Base-by-base conservation (phyloP, 2,888 invertebrate species). In the Cantharis nigra region DNA sequence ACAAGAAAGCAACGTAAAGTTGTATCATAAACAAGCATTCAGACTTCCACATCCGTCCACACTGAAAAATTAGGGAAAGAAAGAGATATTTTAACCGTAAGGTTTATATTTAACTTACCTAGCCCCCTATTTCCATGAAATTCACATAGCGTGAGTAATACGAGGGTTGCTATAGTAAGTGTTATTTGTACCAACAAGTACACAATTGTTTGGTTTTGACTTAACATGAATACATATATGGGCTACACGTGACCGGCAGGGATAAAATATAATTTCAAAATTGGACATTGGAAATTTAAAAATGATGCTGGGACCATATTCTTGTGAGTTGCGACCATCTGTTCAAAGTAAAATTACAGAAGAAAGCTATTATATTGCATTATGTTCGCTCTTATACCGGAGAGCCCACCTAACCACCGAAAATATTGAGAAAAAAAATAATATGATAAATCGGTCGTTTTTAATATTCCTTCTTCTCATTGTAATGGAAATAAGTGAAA, bases 101-200 rank as follows among this genome's bases (percentile, higher is more conserved):
- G 23, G 62, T 62, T 62, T 9, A 2, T 71, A n/a, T 14, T 28
- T 14, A 70, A 28, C 33, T 14, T 28, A 16, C 70, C 14, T 14
- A 64, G 67, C 70, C 75, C 74, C 78, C 74, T 69, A 30, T 63
- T 77, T 78, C 72, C 69, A 64, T 67, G 72, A 75, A 73, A 30
- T 63, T 69, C 33, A 16, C 64, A 65, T 75, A 73, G 69, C 78
- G 72, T 49, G 49, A 78, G 76, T 69, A 76, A 72, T 69, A 71
- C 71, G 70, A 67, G 71, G 75, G 77, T 69, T 63, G 72, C 72
- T 75, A 63, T 74, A 49, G 72, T 20, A 74, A 71, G 65, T 72
- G 77, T 64, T 33, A 63, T 62, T n/a, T 49, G 49, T 49, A 49
- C 49, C n/a, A 49, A 71, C 67, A 74, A 71, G 77, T 74, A 65